Conservation (phyloP, 2,888 invertebrate species). For the Rosalia funebris region DNA sequence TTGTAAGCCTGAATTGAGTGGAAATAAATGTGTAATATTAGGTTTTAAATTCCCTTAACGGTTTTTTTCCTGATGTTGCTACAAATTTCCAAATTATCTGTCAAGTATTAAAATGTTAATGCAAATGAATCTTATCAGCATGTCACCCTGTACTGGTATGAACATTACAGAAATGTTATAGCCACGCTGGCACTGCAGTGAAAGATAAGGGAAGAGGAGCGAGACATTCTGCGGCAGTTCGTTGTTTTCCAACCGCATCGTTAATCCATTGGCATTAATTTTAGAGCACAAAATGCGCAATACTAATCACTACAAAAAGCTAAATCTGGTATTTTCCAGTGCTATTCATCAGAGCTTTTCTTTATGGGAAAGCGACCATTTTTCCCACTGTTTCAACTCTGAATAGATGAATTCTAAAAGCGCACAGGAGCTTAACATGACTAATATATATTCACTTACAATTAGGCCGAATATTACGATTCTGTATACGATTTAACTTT, state of each 20-base stretch:
- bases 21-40: too few species aligned
- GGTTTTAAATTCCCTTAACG: too few species aligned
- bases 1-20: too few species aligned
- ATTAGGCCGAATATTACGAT: neutral
- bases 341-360: slow-evolving; percentile 42
- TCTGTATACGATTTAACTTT: neutral
- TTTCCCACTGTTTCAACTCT: slow-evolving; percentile 11
- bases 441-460: slow-evolving; percentile 17
- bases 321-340: slow-evolving; percentile 42
- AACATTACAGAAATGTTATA: too few species aligned
- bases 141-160: too few species aligned
- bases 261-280: slow-evolving; percentile 51
- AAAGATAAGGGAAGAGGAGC: slow-evolving; percentile 29
- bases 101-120: too few species aligned
- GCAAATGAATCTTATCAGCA: too few species aligned
- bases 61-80: too few species aligned
- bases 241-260: slow-evolving; percentile 45
- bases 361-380: slow-evolving; percentile 23
- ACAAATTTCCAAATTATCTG: too few species aligned
- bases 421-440: neutral
- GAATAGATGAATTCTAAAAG: neutral
- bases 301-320: slow-evolving; percentile 49
- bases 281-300: slow-evolving; percentile 45
- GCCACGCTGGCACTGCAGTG: slow-evolving; percentile 24
- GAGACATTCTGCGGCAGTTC: slow-evolving; percentile 38